A percentile compares a stretch with the other conserved stretches of the same genome.
Evolutionary conservation across 2,797 vertebrate species (phyloP).

Genomic region (Aulostomus chinensis): DNA sequence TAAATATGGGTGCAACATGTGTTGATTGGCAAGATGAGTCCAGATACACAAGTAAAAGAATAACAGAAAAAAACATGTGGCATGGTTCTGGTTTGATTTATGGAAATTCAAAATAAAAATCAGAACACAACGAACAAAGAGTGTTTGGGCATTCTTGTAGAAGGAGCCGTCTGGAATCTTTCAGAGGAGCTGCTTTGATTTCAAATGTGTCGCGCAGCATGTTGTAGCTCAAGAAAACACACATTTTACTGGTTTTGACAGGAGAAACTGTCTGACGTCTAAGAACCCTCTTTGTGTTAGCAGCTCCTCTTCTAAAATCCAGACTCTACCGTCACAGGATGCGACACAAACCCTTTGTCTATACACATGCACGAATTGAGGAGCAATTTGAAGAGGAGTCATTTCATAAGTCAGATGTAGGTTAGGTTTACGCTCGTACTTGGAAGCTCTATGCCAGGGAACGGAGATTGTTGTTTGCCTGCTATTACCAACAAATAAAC

Average conservation of each 20-base stretch:
- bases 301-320: conserved; percentile 50
- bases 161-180: conserved; percentile 66
- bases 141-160: conserved; percentile 70
- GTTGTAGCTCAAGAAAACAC: not conserved
- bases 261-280: not conserved
- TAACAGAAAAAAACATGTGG: conserved; percentile 24
- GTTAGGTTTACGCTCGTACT: conserved; percentile 82
- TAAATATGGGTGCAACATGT: conserved; percentile 66
- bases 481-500: conserved; percentile 86
- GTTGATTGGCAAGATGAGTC: conserved; percentile 79
- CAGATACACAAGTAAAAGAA: conserved; percentile 44
- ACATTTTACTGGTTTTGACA: not conserved
- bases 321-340: conserved; percentile 72
- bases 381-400: conserved; percentile 75
- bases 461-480: conserved; percentile 86
- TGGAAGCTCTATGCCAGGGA: conserved; percentile 87
- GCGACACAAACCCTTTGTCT: conserved; percentile 72
- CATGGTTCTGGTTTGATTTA: conserved; percentile 66
- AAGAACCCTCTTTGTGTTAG: too few species aligned
- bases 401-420: conserved; percentile 74
- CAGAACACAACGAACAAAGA: conserved; percentile 63
- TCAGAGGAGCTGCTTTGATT: conserved; percentile 15
- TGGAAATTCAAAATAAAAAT: conserved; percentile 58
- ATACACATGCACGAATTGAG: conserved; percentile 78
- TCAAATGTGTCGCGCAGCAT: conserved; percentile 18